These are phyloP conservation scores for Epizoanthus ramosus DNA, from an alignment of 92 coral and sea anemone species.

Conservation along the genomic window DNA sequence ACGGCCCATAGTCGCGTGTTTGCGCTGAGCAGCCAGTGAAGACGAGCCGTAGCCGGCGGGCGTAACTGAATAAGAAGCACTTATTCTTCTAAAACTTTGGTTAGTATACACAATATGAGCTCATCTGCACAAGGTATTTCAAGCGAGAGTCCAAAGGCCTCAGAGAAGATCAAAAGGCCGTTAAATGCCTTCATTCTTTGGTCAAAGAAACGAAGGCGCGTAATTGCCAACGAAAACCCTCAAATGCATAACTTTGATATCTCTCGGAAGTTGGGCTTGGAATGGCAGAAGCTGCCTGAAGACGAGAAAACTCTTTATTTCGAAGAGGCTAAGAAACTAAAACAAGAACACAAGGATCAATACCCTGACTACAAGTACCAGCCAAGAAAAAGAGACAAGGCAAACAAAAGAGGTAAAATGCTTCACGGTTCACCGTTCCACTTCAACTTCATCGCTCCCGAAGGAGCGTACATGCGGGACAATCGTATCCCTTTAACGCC, in stretches of 20 bases:
- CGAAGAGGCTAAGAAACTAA: conserved; percentile 91
- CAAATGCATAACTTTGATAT: conserved; percentile 99
- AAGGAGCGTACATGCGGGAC: conserved; percentile 65
- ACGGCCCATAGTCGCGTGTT: conserved; percentile 52
- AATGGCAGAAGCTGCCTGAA: conserved; percentile 93
- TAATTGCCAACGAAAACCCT: conserved; percentile 95
- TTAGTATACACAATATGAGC: conserved; percentile 61
- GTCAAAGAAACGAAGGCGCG: conserved; percentile 96
- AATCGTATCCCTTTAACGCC: conserved; percentile 57
- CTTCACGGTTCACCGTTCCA: conserved; percentile 84
- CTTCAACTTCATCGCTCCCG: conserved; percentile 75
- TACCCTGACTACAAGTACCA: conserved; percentile 98
- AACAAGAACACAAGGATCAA: conserved; percentile 91
- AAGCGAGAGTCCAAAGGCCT: conserved; percentile 55
- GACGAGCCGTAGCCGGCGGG: conserved; percentile 29
- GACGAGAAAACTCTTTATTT: conserved; percentile 89
- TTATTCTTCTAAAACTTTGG: background rate
- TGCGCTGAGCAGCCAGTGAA: conserved; percentile 50
- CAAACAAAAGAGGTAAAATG: conserved; percentile 80
- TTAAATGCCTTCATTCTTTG: conserved; percentile 96
- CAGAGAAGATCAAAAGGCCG: conserved; percentile 97
- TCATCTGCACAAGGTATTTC: conserved; percentile 54
- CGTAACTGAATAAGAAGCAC: conserved; percentile 4
- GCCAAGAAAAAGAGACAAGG: conserved; percentile 90
- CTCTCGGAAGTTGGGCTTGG: conserved; percentile 90